Percentiles rank a stretch among this genome's conserved stretches.
Evolutionary conservation across 2,797 vertebrate species (phyloP).

Genomic region (Sebastes paucispinis): DNA sequence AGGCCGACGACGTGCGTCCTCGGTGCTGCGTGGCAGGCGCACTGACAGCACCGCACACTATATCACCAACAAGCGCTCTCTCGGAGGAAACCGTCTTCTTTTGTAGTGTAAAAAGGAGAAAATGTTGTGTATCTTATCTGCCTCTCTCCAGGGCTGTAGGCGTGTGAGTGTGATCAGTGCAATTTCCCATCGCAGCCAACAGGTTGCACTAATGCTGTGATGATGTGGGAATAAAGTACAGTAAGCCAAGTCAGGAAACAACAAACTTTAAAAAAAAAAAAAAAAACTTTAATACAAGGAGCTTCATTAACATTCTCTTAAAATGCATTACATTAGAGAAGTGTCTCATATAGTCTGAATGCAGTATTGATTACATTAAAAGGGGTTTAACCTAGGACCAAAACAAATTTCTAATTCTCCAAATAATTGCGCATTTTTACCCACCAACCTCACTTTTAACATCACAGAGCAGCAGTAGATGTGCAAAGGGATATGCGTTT

Average conservation of each 20-base stretch:
- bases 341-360: background rate
- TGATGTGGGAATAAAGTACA: slow-evolving; percentile 24
- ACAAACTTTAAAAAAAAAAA: too few relatives aligned
- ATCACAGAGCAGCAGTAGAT: background rate
- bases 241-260: slow-evolving; percentile 16
- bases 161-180: slow-evolving; percentile 53
- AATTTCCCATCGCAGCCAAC: slow-evolving; percentile 72
- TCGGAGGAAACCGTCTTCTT: background rate
- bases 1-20: slow-evolving; percentile 51
- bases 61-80: background rate
- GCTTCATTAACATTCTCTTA: rapidly evolving
- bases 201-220: slow-evolving; percentile 78
- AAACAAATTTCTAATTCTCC: background rate
- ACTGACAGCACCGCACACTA: slow-evolving; percentile 4
- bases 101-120: background rate
- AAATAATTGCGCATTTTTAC: background rate
- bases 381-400: background rate
- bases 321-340: background rate
- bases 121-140: slow-evolving; percentile 17
- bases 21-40: slow-evolving; percentile 7
- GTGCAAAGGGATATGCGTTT: background rate
- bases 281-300: background rate
- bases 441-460: background rate
- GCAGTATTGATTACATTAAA: background rate
- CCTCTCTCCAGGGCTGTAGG: background rate